These are phyloP conservation scores for Tamandua tetradactyla DNA, from an alignment of 2,797 vertebrate species.

Conservation along the genomic window DNA sequence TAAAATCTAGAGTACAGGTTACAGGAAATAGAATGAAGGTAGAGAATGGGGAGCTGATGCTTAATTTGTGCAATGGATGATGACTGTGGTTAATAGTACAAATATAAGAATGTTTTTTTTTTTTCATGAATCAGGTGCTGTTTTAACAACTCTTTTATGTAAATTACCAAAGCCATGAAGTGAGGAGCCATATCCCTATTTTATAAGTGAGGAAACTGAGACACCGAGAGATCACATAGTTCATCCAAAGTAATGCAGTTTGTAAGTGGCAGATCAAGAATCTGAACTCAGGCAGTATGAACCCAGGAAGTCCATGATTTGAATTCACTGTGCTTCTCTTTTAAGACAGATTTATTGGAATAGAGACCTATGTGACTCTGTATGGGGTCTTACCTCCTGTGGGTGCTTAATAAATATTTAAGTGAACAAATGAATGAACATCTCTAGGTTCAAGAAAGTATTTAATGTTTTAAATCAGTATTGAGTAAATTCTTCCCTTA, in stretches of 20 bases:
- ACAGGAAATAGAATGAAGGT: too few species aligned
- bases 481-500: not conserved
- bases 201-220: conserved; percentile 13
- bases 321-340: not conserved
- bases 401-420: not conserved
- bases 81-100: too few species aligned
- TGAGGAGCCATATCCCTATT: not conserved
- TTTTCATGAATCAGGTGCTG: too few species aligned
- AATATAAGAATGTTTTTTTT: too few species aligned
- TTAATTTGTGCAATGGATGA: too few species aligned
- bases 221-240: not conserved
- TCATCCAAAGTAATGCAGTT: not conserved
- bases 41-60: too few species aligned
- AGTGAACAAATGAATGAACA: not conserved
- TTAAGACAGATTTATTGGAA: not conserved
- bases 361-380: not conserved
- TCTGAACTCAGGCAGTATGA: not conserved
- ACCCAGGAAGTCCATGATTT: not conserved
- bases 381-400: not conserved
- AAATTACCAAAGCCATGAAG: not conserved
- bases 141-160: not conserved
- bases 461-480: not conserved
- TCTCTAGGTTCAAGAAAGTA: not conserved
- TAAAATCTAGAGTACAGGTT: too few species aligned
- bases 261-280: not conserved